A percentile compares a stretch with the other conserved stretches of the same genome.
phyloP scores from a whole-genome alignment of 2,888 invertebrate species.

The Congeria kusceri region DNA sequence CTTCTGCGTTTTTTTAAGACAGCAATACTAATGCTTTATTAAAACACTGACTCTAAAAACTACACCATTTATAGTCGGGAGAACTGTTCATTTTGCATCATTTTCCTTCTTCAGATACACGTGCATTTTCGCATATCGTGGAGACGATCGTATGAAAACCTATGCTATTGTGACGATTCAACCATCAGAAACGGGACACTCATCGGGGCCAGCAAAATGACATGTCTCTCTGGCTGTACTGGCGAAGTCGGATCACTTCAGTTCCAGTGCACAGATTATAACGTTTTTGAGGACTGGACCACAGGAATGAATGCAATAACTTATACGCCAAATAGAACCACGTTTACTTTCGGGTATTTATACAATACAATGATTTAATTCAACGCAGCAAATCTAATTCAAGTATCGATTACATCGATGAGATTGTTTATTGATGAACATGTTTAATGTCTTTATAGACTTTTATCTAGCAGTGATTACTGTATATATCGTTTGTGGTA shows the following conservation, averaged over 20 bases:
- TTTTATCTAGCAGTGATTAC: neutral
- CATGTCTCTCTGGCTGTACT: slow-evolving; percentile 14
- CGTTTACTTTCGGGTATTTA: slow-evolving; percentile 21
- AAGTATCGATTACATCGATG: no score
- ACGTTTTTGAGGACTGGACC: slow-evolving; percentile 6
- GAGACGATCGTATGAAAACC: neutral
- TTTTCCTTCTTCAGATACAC: slow-evolving; percentile 3
- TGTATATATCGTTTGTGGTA: no score
- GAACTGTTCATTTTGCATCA: no score
- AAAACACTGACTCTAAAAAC: no score
- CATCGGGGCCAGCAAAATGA: neutral
- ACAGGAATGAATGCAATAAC: slow-evolving; percentile 10
- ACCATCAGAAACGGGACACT: slow-evolving; percentile 2
- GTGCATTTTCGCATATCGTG: slow-evolving; percentile 10
- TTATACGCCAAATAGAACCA: neutral
- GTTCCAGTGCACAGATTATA: slow-evolving; percentile 16
- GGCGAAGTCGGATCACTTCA: neutral
- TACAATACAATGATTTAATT: no score
- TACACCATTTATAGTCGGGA: no score
- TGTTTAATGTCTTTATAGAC: neutral
- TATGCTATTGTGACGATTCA: neutral
- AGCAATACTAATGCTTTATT: no score
- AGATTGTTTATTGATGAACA: no score
- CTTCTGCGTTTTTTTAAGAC: no score
- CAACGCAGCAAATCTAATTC: no score